Conservation (phyloP, 2,888 invertebrate species). For the Catocala nupta region DNA sequence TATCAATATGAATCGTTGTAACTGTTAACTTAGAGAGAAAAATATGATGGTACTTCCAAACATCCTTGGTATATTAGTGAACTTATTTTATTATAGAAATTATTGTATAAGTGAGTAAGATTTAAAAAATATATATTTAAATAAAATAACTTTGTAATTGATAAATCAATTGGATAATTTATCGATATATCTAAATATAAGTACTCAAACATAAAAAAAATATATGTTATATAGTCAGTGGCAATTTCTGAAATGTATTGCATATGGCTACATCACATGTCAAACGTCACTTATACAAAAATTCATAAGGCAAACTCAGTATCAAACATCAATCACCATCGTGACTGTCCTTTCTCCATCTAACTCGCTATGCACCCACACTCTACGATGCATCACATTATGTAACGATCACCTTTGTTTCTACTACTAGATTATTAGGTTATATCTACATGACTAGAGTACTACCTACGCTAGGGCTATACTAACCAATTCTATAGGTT, state of each 20-base stretch:
- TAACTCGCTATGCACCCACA: constrained; percentile 46
- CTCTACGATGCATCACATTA: constrained; percentile 73
- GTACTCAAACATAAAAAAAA: too few species aligned
- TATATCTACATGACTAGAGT: constrained; percentile 55
- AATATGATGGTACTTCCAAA: constrained; percentile 31
- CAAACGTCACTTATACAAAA: constrained; percentile 56
- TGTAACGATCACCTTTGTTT: constrained; percentile 70
- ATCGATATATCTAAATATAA: not conserved
- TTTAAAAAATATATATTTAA: not conserved
- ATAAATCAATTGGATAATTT: not conserved
- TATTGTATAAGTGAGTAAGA: constrained; percentile 48
- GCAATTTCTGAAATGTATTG: constrained; percentile 34
- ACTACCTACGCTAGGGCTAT: constrained; percentile 54
- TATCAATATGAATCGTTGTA: constrained; percentile 39
- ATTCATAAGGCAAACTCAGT: constrained; percentile 60
- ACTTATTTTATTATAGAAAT: constrained; percentile 40
- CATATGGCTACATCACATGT: constrained; percentile 19
- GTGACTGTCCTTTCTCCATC: constrained; percentile 42
- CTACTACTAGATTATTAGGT: constrained; percentile 68
- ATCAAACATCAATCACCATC: constrained; percentile 47
- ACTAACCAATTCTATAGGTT: constrained; percentile 23
- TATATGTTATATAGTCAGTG: constrained; percentile 14
- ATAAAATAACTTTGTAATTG: not conserved
- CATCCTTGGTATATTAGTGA: constrained; percentile 30
- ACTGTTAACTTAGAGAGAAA: constrained; percentile 26